These are phyloP conservation scores for Erithacus rubecula DNA, from an alignment of 2,797 vertebrate genomes.

Conservation along the genomic window DNA sequence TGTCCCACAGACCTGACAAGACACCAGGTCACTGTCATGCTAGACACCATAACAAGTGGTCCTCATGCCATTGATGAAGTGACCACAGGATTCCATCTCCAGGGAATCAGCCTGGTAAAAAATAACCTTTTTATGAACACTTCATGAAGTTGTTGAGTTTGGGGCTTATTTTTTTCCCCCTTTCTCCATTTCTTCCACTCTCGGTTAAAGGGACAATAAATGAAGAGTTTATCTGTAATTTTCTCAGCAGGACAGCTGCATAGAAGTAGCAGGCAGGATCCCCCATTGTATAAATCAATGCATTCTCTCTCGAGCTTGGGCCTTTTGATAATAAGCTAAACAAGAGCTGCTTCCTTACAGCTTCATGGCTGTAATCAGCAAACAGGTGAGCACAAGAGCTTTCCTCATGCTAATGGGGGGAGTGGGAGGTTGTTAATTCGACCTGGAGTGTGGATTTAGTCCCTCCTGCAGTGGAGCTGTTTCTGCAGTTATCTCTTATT, in stretches of 20 bases:
- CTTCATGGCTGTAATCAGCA: conserved; percentile 67
- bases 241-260: conserved; percentile 58
- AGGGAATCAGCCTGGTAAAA: neutral
- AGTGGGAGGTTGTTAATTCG: conserved; percentile 63
- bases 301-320: conserved; percentile 60
- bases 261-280: conserved; percentile 67
- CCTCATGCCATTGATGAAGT: neutral
- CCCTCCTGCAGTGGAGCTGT: conserved; percentile 42
- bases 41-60: neutral
- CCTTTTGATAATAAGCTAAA: conserved; percentile 74
- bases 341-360: conserved; percentile 49
- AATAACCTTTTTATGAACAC: neutral
- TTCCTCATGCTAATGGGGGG: conserved; percentile 10
- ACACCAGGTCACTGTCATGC: neutral
- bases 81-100: neutral
- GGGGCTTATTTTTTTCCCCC: neutral
- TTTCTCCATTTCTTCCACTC: neutral
- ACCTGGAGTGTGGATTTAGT: conserved; percentile 58
- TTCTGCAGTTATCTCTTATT: conserved; percentile 73
- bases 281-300: conserved; percentile 69
- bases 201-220: conserved; percentile 55
- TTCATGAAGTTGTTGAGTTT: neutral
- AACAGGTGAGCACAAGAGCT: conserved; percentile 69
- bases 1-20: neutral
- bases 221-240: conserved; percentile 72